phyloP scores from a whole-genome alignment of 2,113 vertebrate species.

The Spea multiplicata region DNA sequence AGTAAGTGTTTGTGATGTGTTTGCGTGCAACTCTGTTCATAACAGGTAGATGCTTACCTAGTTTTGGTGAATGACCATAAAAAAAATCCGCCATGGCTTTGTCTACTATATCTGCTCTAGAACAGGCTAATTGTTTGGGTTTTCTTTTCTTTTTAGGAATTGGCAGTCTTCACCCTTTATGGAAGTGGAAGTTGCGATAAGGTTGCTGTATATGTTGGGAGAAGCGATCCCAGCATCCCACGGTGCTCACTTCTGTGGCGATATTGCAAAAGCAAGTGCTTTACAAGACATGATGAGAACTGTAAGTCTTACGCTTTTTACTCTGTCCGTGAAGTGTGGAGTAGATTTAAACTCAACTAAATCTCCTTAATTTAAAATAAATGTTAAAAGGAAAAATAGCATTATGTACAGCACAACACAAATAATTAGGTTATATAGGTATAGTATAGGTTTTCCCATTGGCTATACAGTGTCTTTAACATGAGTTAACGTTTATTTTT shows the following conservation, averaged over 20 bases:
- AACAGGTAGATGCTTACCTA: not conserved
- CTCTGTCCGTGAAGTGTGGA: constrained; percentile 19
- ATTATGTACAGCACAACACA: too few species aligned
- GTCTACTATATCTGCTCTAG: not conserved
- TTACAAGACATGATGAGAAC: constrained; percentile 98
- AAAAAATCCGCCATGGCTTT: too few species aligned
- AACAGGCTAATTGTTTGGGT: not conserved
- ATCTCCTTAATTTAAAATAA: too few species aligned
- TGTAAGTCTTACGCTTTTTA: constrained; percentile 64
- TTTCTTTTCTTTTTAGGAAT: constrained; percentile 64
- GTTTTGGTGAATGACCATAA: not conserved
- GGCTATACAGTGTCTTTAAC: not conserved
- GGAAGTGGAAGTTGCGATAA: constrained; percentile 94
- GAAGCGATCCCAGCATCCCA: constrained; percentile 94
- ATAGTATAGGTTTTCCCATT: not conserved
- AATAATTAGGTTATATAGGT: too few species aligned
- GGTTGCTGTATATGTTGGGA: constrained; percentile 94
- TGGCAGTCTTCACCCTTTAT: constrained; percentile 89
- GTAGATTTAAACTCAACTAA: not conserved
- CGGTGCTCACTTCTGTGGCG: constrained; percentile 93
- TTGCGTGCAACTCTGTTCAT: too few species aligned
- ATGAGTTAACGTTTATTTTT: constrained; percentile 11
- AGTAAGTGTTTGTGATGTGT: constrained; percentile 67
- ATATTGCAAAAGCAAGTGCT: constrained; percentile 84
- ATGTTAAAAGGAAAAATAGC: too few species aligned